Base-by-base conservation (phyloP, 2,797 vertebrate species). In the Sebastes kiyomatsui region DNA sequence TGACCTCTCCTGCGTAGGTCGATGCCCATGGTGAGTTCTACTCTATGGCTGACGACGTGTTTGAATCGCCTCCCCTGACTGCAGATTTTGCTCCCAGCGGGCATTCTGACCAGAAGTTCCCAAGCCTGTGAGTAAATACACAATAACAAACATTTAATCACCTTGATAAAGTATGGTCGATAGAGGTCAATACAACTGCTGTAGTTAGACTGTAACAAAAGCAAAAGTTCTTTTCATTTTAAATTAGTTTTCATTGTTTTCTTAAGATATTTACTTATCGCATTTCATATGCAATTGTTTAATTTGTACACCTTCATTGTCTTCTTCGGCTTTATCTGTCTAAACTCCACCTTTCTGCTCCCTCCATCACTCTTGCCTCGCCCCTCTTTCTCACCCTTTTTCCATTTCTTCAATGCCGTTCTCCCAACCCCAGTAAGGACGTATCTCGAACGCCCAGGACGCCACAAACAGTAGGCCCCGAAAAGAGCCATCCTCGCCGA, bases 21-120 rank as follows among this genome's bases (percentile, higher is more conserved):
- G 98, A 98, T 74, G 94, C 90, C 66, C 96, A 96, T 0, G 96
- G 96, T 0, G 98, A 99, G 89, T 93, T 95, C 0, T 97, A 96
- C 90, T 98, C 97, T 58, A 98, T 99, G 96, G 95, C 97, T 0
- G 98, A 99, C 2, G 98, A 99, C 0, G 98, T 99, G 54, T 99
- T 99, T 14, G 98, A 99, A 91, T 99, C 98, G 0, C 98, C 98
- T 0, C 98, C 98, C 2, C 91, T 98, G 0, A 98, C 98, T 0
- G 98, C 98, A 33, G 84, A 90, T 0, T 94, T 92, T 64, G 90
- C 93, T 64, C 90, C 92, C 4, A 87, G 92, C 3, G 94, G 95
- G 5, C 94, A 91, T 0, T 82, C 88, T 0, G 91, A 91, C 18
- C 83, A 83, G 12, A 93, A 92, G 49, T 96, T 94, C 73, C 76